Conservation (phyloP, 2,113 vertebrate species). For the Apteryx owenii region DNA sequence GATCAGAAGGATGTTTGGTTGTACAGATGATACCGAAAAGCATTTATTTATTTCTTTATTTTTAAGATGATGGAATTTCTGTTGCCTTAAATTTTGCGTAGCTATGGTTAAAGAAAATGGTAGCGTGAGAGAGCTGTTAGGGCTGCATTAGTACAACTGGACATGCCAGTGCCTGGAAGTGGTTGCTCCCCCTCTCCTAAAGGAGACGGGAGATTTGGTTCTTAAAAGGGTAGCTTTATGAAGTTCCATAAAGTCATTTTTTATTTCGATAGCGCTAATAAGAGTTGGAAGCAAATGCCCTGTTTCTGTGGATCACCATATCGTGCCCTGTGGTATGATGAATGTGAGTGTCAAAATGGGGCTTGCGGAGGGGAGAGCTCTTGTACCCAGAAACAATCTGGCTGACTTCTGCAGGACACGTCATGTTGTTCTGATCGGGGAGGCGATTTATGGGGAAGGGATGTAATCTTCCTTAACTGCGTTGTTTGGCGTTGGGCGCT, state of each 20-base stretch:
- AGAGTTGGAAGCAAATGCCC: background rate
- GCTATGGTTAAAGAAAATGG: rapidly evolving
- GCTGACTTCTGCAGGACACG: no score
- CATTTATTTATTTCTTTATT: rapidly evolving
- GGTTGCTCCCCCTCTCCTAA: rapidly evolving
- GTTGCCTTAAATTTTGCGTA: rapidly evolving
- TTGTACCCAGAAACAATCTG: no score
- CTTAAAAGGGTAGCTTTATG: rapidly evolving
- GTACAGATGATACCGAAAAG: background rate
- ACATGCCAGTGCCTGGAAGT: rapidly evolving
- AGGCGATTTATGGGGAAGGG: background rate
- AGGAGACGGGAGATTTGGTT: rapidly evolving
- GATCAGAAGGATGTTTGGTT: background rate
- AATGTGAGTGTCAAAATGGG: background rate
- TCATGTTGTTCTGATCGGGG: background rate
- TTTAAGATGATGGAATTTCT: rapidly evolving
- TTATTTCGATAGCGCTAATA: background rate
- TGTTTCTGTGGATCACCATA: background rate
- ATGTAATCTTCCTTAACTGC: background rate
- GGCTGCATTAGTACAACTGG: background rate
- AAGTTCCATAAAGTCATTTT: background rate
- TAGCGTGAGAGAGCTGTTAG: background rate
- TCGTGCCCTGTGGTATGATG: no score
- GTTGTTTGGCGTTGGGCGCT: background rate
- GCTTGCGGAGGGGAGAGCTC: background rate